Evolutionary conservation across 1,140 invertebrate species (phyloP).

Genomic region (Halictus rubicundus): DNA sequence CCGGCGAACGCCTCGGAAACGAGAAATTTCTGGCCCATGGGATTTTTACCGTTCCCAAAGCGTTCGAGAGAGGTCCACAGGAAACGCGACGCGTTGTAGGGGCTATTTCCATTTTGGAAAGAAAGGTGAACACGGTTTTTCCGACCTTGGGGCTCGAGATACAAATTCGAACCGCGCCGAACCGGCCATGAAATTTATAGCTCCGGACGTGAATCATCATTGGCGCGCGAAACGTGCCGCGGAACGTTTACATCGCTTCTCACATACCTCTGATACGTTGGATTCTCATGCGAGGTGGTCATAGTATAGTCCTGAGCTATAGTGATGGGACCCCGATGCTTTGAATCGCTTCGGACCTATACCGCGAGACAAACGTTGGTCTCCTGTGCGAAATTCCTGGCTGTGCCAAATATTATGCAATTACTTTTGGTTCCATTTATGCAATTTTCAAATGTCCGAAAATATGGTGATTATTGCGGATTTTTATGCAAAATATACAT

Average conservation of each 20-base stretch:
- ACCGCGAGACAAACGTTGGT: too few relatives aligned
- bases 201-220: conserved; percentile 28
- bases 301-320: too few relatives aligned
- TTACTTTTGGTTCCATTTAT: too few relatives aligned
- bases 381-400: too few relatives aligned
- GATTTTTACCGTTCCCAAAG: not conserved
- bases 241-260: not conserved
- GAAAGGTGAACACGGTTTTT: not conserved
- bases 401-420: too few relatives aligned
- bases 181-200: conserved; percentile 21
- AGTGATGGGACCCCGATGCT: too few relatives aligned
- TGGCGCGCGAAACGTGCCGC: not conserved
- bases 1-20: conserved; percentile 23
- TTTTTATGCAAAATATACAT: too few relatives aligned
- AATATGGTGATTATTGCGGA: too few relatives aligned
- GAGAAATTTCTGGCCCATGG: conserved; percentile 19
- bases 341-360: too few relatives aligned
- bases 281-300: not conserved
- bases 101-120: not conserved
- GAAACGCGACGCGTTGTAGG: not conserved
- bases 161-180: not conserved
- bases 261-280: not conserved
- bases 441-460: too few relatives aligned
- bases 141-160: not conserved
- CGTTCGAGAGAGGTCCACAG: not conserved